A percentile compares a stretch with the other conserved stretches of the same genome.
phyloP scores from a whole-genome alignment of 2,113 vertebrate species.

The Pristiophorus japonicus region DNA sequence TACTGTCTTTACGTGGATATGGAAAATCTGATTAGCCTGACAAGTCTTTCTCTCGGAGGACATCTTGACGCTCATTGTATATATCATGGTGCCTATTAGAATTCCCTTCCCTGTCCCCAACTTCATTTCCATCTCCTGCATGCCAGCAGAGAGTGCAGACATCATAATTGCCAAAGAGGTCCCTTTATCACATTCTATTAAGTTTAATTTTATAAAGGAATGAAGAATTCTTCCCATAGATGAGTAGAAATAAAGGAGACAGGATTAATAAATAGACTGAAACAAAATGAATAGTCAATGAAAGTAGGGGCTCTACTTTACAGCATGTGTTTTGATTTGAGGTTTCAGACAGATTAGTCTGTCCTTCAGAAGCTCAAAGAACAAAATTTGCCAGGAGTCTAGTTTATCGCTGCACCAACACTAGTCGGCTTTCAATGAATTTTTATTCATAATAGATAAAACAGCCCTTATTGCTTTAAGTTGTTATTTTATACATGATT shows the following conservation, averaged over 20 bases:
- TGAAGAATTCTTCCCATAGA: slow-evolving; percentile 63
- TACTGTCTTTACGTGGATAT: slow-evolving; percentile 62
- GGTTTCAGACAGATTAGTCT: slow-evolving; percentile 55
- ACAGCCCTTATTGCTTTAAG: slow-evolving; percentile 58
- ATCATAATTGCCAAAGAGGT: slow-evolving; percentile 73
- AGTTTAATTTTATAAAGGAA: slow-evolving; percentile 66
- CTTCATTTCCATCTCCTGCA: slow-evolving; percentile 68
- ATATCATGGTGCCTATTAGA: slow-evolving; percentile 72
- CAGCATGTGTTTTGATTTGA: slow-evolving; percentile 62
- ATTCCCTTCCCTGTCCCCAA: slow-evolving; percentile 65
- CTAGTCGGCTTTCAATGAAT: slow-evolving; percentile 58
- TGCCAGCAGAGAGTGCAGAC: slow-evolving; percentile 63
- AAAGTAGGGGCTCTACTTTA: slow-evolving; percentile 49
- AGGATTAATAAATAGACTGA: slow-evolving; percentile 64
- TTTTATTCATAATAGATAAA: slow-evolving; percentile 64
- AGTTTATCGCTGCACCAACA: slow-evolving; percentile 51
- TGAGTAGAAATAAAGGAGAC: slow-evolving; percentile 66
- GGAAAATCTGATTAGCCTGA: slow-evolving; percentile 78
- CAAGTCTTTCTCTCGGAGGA: slow-evolving; percentile 67
- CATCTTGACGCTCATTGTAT: slow-evolving; percentile 62
- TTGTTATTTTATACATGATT: slow-evolving; percentile 58
- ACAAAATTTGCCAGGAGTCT: slow-evolving; percentile 52
- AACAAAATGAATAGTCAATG: slow-evolving; percentile 58
- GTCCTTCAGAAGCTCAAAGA: slow-evolving; percentile 51
- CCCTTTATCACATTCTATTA: slow-evolving; percentile 73